These are phyloP conservation scores for Drosophila funebris DNA, from an alignment of 1,140 invertebrate species.

Conservation along the genomic window DNA sequence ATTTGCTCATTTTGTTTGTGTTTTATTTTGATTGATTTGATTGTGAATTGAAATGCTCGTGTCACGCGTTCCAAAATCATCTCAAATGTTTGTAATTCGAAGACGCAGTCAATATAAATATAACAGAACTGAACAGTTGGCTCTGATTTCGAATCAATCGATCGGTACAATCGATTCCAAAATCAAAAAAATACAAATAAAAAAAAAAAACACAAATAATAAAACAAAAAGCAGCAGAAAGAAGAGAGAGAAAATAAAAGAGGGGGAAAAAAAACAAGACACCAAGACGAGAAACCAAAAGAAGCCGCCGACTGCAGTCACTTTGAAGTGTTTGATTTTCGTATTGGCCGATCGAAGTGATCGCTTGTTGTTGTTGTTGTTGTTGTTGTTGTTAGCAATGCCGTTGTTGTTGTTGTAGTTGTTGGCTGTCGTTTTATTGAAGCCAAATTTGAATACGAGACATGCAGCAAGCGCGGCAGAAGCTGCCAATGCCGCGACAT, in stretches of 20 bases:
- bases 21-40: conserved; percentile 28
- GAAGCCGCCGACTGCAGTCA: conserved; percentile 72
- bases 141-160: conserved; percentile 49
- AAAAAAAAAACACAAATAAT: conserved; percentile 28
- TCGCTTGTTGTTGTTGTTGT: conserved; percentile 21
- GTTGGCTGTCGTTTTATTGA: conserved; percentile 81
- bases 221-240: conserved; percentile 33
- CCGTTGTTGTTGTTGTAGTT: conserved; percentile 49
- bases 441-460: conserved; percentile 81
- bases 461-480: conserved; percentile 50
- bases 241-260: too few species aligned
- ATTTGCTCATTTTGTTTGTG: too few species aligned
- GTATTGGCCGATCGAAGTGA: conserved; percentile 71
- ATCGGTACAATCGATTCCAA: not conserved
- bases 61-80: conserved; percentile 37
- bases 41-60: conserved; percentile 35
- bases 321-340: conserved; percentile 81
- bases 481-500: conserved; percentile 66
- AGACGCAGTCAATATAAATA: conserved; percentile 65
- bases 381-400: conserved; percentile 31
- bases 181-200: conserved; percentile 11
- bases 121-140: conserved; percentile 64
- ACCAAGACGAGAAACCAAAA: conserved; percentile 55
- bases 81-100: conserved; percentile 41
- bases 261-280: not conserved